phyloP scores from a whole-genome alignment of 2,113 vertebrate species.

The Cryptomyrus ogoouensis region DNA sequence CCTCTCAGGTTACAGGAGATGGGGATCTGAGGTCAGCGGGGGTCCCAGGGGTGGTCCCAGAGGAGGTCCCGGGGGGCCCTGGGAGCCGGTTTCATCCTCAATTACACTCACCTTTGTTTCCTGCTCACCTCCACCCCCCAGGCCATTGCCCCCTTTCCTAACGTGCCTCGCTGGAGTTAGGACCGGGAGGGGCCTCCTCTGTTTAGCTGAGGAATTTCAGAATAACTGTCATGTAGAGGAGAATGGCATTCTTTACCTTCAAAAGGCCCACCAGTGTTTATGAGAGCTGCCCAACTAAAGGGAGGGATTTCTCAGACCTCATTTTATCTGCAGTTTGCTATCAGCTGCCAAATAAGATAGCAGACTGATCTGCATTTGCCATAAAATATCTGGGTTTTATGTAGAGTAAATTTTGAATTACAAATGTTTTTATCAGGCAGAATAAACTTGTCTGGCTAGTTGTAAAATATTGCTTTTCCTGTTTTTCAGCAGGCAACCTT shows the following conservation, averaged over 20 bases:
- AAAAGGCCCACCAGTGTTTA: not conserved
- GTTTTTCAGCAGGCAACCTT: not conserved
- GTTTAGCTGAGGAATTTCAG: not conserved
- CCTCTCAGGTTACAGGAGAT: slow-evolving; percentile 29
- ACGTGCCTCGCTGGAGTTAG: slow-evolving; percentile 34
- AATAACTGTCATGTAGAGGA: slow-evolving; percentile 10
- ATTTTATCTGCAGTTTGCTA: not conserved
- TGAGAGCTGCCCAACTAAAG: not conserved
- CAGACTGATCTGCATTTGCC: not conserved
- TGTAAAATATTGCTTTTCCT: not conserved
- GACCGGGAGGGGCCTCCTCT: not conserved
- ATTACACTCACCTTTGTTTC: slow-evolving; percentile 51
- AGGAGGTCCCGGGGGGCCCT: slow-evolving; percentile 29
- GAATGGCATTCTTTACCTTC: not conserved
- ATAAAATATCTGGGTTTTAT: not conserved
- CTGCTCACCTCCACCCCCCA: slow-evolving; percentile 38
- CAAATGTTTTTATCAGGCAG: not conserved
- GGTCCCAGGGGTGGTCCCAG: slow-evolving; percentile 40
- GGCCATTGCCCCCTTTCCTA: slow-evolving; percentile 48
- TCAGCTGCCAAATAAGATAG: not conserved
- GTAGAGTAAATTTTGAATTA: not conserved
- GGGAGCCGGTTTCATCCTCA: slow-evolving; percentile 45
- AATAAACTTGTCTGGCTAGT: not conserved
- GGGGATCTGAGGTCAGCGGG: slow-evolving; percentile 37
- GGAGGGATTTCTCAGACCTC: not conserved